Evolutionary conservation across 2,113 vertebrate genomes (phyloP), one percentile per base, ranked within the genome.

Genomic region (Zapus hudsonius): DNA sequence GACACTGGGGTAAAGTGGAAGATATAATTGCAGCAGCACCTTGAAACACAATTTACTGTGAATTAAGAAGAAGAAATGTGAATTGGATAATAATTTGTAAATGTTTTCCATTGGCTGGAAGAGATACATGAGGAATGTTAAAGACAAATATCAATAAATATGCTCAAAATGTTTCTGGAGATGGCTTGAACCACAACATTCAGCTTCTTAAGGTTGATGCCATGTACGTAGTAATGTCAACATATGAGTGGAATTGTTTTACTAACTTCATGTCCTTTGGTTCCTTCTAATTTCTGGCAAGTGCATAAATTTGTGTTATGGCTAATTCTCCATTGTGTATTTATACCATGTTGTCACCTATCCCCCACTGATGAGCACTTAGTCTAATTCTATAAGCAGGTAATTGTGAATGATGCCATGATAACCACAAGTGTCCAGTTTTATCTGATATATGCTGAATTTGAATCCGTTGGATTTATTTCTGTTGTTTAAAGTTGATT

Each of bases 11-110:
- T 55, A 57, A 47, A 36, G 19, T 80, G 13, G 15, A 36, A 17
- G n/a, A 5, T 63, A 8, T 38, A 80, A 40, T 59, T 87, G 52
- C 42, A 40, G 6, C 2, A 82, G 22, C 38, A 73, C 3, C 1
- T 95, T 73, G 57, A 72, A 20, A 16, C 23, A 72, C 12, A 75
- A 3, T 1, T 76, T 38, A 20, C 22, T 57, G 2, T 75, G 59
- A 66, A 80, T 64, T 78, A 88, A 93, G 75, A 87, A 73, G 25
- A 7, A 42, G n/a, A 86, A 82, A 42, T 23, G 3, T 20, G 2
- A 6, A 66, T 25, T 59, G 12, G 9, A 47, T 57, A 20, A 88
- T 73, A 73, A 12, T 25, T 80, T 36, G 31, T 27, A 16, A 59
- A 44, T 3, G 22, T 59, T 83, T 69, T 59, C 12, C 72, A 2